A percentile compares a stretch with the other conserved stretches of the same genome.
phyloP scores from a whole-genome alignment of 2,113 vertebrate species.

The Craseonycteris thonglongyai region DNA sequence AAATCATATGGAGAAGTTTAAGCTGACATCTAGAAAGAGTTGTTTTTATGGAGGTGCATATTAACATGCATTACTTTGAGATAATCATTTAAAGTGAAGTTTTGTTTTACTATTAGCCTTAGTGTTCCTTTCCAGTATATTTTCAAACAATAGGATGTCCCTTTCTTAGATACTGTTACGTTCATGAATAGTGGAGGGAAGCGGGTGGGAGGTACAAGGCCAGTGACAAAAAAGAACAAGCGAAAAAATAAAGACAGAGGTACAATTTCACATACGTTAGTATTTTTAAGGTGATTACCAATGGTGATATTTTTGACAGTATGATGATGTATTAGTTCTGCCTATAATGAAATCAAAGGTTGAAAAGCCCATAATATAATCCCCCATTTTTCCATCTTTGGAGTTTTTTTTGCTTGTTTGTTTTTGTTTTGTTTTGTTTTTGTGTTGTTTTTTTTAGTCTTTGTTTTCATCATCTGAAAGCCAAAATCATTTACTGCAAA shows the following conservation, averaged over 20 bases:
- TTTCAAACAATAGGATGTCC: background rate
- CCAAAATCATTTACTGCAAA: background rate
- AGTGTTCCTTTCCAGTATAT: background rate
- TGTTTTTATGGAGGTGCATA: background rate
- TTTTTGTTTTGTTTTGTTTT: no score
- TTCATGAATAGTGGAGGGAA: background rate
- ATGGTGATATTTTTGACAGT: background rate
- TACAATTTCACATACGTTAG: background rate
- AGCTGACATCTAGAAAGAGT: conserved; percentile 16
- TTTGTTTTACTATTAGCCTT: background rate
- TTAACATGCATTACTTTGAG: background rate
- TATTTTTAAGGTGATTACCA: background rate
- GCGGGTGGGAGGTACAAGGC: background rate
- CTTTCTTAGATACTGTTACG: background rate
- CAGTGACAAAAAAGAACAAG: background rate
- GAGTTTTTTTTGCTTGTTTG: no score
- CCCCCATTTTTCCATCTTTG: background rate
- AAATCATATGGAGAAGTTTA: conserved; percentile 47
- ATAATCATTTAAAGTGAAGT: background rate
- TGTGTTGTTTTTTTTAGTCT: no score
- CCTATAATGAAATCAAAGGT: background rate
- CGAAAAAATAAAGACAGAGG: background rate
- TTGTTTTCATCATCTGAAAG: background rate
- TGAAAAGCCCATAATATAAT: background rate
- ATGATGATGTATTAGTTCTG: background rate